Evolutionary conservation across 2,113 vertebrate species (phyloP).

Genomic region (Pseudonaja textilis): DNA sequence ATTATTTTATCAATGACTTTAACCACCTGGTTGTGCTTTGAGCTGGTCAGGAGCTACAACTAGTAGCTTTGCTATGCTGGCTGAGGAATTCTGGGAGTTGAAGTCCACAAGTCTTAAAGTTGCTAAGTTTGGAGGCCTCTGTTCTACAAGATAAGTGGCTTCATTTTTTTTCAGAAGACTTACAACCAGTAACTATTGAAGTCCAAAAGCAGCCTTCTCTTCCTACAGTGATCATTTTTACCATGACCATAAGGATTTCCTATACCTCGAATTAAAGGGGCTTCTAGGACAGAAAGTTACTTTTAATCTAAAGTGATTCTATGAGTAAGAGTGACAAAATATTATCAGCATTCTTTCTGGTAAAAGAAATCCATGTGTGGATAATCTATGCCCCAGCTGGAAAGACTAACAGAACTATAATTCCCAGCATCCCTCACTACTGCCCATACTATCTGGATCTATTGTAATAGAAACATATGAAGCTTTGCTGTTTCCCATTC

Average conservation of each 20-base stretch:
- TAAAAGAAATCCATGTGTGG: neutral
- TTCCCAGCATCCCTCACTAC: neutral
- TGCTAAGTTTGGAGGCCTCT: too few relatives aligned
- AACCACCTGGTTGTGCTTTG: neutral
- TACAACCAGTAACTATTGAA: neutral
- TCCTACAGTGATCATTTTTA: neutral
- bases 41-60: neutral
- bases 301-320: neutral
- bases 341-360: neutral
- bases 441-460: neutral
- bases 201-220: neutral
- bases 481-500: neutral
- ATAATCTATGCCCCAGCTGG: neutral
- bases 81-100: too few relatives aligned
- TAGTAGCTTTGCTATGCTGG: neutral
- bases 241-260: neutral
- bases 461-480: neutral
- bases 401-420: neutral
- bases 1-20: neutral
- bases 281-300: neutral
- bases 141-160: neutral
- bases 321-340: neutral
- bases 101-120: too few relatives aligned
- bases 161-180: neutral
- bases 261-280: neutral